Conservation (phyloP, 2,888 invertebrate species). For the Yponomeuta plumbellus region DNA sequence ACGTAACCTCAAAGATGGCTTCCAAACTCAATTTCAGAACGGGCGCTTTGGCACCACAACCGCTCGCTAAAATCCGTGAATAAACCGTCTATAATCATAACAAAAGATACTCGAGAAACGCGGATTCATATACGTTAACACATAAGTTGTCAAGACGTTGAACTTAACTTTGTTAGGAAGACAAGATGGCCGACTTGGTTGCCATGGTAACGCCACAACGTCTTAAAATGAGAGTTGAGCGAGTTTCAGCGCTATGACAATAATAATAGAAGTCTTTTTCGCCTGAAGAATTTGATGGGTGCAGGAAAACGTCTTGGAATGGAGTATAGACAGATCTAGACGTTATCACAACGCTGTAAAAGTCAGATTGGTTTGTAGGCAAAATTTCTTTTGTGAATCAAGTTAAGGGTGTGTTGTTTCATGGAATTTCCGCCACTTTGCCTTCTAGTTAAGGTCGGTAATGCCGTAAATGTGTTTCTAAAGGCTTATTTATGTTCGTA, state of each 20-base stretch:
- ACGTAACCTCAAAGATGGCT: slow-evolving; percentile 53
- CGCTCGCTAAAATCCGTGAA: not conserved
- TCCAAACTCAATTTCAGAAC: slow-evolving; percentile 51
- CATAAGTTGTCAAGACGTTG: slow-evolving; percentile 50
- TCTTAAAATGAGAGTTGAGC: slow-evolving; percentile 31
- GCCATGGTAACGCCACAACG: slow-evolving; percentile 44
- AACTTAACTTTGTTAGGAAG: slow-evolving; percentile 44
- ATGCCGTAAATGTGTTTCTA: slow-evolving; percentile 25
- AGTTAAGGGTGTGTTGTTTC: slow-evolving; percentile 24
- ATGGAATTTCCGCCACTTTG: slow-evolving; percentile 28
- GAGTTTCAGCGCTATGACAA: slow-evolving; percentile 14
- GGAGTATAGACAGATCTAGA: not conserved
- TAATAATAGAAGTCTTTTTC: not conserved
- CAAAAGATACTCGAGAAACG: not conserved
- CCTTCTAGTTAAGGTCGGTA: slow-evolving; percentile 24
- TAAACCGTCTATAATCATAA: not conserved
- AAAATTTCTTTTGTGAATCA: slow-evolving; percentile 22
- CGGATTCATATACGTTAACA: not conserved
- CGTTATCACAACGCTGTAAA: not conserved
- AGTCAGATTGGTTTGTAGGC: slow-evolving; percentile 10
- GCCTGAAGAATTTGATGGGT: not conserved
- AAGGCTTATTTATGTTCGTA: slow-evolving; percentile 30
- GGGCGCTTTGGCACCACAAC: slow-evolving; percentile 57
- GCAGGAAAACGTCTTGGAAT: not conserved
- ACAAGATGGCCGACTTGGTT: slow-evolving; percentile 65